Conservation (phyloP, 2,888 invertebrate species). For the Megaustenia siamemsis region DNA sequence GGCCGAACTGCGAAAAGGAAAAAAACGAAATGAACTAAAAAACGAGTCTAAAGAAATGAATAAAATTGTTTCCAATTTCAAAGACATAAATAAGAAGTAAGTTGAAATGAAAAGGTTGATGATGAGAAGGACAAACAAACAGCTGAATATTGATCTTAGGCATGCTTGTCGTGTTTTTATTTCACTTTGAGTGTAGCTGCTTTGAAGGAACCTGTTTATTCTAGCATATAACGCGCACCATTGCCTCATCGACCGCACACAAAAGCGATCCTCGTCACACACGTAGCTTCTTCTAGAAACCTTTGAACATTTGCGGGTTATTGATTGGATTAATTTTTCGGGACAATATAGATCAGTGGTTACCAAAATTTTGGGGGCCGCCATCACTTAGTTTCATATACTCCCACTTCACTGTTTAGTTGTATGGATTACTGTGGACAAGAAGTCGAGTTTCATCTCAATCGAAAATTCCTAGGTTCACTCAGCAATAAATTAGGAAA, state of each 20-base stretch:
- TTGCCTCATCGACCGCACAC: conserved; percentile 8
- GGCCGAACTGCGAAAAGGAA: too few species aligned
- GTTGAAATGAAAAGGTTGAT: neutral
- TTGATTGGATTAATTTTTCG: conserved; percentile 16
- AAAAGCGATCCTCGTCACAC: neutral
- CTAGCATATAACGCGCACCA: conserved; percentile 2
- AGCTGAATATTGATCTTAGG: neutral
- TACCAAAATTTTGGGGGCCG: too few species aligned
- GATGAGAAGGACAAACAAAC: neutral
- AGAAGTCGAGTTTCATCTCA: too few species aligned
- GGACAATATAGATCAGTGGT: conserved; percentile 29
- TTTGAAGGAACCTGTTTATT: neutral
- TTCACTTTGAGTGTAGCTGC: neutral
- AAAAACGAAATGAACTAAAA: too few species aligned
- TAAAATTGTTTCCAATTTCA: too few species aligned
- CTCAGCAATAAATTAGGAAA: too few species aligned
- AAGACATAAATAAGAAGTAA: too few species aligned
- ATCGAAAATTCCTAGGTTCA: too few species aligned
- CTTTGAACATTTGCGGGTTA: conserved; percentile 22
- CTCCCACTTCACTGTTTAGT: too few species aligned
- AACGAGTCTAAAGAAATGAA: too few species aligned
- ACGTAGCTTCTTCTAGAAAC: neutral
- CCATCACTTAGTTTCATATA: too few species aligned
- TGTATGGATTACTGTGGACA: too few species aligned
- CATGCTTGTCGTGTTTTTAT: neutral